Conservation (phyloP, 2,113 vertebrate species). For the Cariama cristata region DNA sequence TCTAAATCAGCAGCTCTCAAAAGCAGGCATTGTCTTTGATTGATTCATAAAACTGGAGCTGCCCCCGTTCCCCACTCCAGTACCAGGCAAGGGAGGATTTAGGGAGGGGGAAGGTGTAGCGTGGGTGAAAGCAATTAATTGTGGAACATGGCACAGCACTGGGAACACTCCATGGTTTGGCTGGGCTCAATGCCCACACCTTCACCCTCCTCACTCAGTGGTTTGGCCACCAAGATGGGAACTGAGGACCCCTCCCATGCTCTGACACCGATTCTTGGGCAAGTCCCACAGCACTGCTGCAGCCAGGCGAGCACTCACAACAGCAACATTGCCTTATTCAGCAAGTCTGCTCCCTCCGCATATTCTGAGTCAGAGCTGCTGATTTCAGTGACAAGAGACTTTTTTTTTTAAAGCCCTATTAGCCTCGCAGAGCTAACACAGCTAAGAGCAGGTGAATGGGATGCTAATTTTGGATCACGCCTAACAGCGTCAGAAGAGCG, state of each 20-base stretch:
- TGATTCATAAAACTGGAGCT: slow-evolving; percentile 66
- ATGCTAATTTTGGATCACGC: slow-evolving; percentile 30
- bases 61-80: not conserved
- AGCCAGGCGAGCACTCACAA: not conserved
- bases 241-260: not conserved
- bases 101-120: not conserved
- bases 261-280: not conserved
- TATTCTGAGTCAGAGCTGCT: slow-evolving; percentile 42
- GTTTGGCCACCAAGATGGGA: not conserved
- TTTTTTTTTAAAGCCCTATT: slow-evolving; percentile 21
- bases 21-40: slow-evolving; percentile 51
- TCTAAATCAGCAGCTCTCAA: slow-evolving; percentile 42
- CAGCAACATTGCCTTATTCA: not conserved
- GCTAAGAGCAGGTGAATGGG: slow-evolving; percentile 2
- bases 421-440: not conserved
- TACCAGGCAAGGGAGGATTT: not conserved
- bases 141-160: not conserved
- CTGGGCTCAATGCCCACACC: not conserved
- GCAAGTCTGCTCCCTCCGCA: not conserved
- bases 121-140: slow-evolving; percentile 54
- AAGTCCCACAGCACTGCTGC: not conserved
- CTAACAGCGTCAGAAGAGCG: not conserved
- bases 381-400: slow-evolving; percentile 26
- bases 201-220: not conserved
- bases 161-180: not conserved